Base-by-base conservation (phyloP, 2,113 vertebrate species). In the Oophaga pumilio region DNA sequence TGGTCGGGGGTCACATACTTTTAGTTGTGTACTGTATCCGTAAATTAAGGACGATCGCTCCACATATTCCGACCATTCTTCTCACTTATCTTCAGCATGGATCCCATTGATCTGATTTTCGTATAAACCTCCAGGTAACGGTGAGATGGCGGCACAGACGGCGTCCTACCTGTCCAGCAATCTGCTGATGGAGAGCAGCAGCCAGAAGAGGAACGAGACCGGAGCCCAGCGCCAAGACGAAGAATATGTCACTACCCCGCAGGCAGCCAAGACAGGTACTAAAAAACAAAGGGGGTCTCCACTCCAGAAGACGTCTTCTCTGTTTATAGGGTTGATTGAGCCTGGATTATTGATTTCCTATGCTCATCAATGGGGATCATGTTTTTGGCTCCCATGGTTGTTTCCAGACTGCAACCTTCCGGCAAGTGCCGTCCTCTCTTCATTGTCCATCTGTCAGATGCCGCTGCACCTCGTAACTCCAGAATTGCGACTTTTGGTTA, bases 161-260 rank as follows among this genome's bases (percentile, higher is more conserved):
- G 69, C 49, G 6, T 87, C 86, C 1, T 87, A 64, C 52, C 79
- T 87, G 0, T 87, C 86, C 2, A 87, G 86, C 59, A 87, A 87
- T 66, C 80, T 87, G 8, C 53, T 87, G 14, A 87, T 87, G 86
- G 86, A 87, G 69, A 87, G 69, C 86, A 87, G 79, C 86, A 83
- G 69, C 43, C 86, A 87, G 43, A 76, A 22, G 28, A 60, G n/a
- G 14, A 87, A 87, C 11, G 80, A 83, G 2, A 76, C 86, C 0
- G 56, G 22, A 17, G 2, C 22, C 6, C 69, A 76, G 1, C 49
- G 64, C 6, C 69, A 28, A 10, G 79, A 82, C 43, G 79, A 87
- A 17, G 79, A 76, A 14, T 26, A 15, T 0, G 59, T 11, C n/a
- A 5, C 57, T 0, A 57, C 33, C 15, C 3, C 22, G 56, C 80